A percentile compares a stretch with the other conserved stretches of the same genome.
Conservation (phyloP, 2,888 invertebrate species). For the Acanthosepion lycidas region DNA sequence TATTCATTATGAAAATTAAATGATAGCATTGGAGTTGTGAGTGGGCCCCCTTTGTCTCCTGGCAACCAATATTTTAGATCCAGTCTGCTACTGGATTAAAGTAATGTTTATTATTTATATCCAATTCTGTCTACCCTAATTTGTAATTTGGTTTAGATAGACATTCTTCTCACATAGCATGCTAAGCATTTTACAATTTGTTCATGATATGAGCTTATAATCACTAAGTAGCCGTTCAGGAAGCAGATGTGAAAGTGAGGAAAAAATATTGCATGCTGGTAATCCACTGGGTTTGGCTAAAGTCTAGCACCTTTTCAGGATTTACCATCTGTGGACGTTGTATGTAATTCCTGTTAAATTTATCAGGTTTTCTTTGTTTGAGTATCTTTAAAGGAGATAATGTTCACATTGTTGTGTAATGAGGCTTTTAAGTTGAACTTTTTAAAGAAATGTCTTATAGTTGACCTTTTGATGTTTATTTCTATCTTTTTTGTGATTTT, state of each 20-base stretch:
- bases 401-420: background rate
- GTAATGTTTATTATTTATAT: too few species aligned
- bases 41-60: too few species aligned
- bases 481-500: too few species aligned
- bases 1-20: too few species aligned
- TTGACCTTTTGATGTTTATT: too few species aligned
- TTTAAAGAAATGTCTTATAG: too few species aligned
- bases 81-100: too few species aligned
- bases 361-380: background rate
- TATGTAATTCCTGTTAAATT: background rate
- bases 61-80: too few species aligned
- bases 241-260: background rate
- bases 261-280: background rate
- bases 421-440: too few species aligned
- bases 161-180: background rate
- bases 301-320: background rate
- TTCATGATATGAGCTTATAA: background rate
- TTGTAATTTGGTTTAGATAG: background rate
- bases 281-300: background rate
- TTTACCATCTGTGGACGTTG: background rate
- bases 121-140: too few species aligned
- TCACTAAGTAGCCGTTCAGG: background rate
- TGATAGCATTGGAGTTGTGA: too few species aligned
- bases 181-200: background rate
- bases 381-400: background rate